Evolutionary conservation across 2,888 invertebrate species (phyloP).

Genomic region (Actias luna): DNA sequence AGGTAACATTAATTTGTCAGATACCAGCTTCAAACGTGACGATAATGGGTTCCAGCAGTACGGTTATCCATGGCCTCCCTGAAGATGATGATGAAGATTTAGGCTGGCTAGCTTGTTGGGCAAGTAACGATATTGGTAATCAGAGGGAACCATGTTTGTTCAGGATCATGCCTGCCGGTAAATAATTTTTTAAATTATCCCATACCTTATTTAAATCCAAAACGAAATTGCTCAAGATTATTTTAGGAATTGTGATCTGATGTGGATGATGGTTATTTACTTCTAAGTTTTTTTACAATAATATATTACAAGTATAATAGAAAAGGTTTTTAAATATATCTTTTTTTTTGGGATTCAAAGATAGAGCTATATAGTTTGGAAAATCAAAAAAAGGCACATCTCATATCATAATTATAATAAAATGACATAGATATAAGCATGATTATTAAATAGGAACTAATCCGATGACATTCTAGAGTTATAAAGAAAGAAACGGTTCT

Average conservation of each 20-base stretch:
- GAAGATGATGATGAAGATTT: constrained; percentile 83
- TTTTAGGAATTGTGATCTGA: not conserved
- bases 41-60: constrained; percentile 79
- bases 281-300: too few species aligned
- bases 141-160: constrained; percentile 91
- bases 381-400: too few species aligned
- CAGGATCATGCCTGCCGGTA: constrained; percentile 91
- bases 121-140: constrained; percentile 90
- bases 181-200: not conserved
- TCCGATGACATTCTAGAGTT: too few species aligned
- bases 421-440: too few species aligned
- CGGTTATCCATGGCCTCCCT: constrained; percentile 82
- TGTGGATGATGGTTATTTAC: not conserved
- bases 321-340: too few species aligned
- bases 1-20: constrained; percentile 34
- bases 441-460: too few species aligned
- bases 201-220: not conserved
- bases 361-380: too few species aligned
- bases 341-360: too few species aligned
- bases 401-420: too few species aligned
- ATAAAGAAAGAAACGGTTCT: too few species aligned
- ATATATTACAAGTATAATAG: too few species aligned
- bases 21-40: constrained; percentile 80
- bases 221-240: not conserved
- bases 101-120: constrained; percentile 94